Base-by-base conservation (phyloP, 2,888 invertebrate species). In the Orchesella flavescens region DNA sequence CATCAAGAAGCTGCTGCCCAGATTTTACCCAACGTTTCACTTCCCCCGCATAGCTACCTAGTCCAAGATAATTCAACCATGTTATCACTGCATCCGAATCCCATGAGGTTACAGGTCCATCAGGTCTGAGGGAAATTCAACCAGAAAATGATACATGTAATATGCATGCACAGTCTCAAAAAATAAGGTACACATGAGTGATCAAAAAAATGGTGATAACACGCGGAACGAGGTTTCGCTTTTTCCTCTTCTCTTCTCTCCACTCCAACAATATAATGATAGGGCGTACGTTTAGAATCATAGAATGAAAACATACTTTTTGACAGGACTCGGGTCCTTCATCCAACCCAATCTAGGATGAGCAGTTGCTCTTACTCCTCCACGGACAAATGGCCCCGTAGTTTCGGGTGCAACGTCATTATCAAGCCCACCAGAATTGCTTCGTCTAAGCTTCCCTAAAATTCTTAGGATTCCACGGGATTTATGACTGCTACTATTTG, bases 21-120 rank as follows among this genome's bases (percentile, higher is more conserved):
- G 93, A 93, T 86, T 94, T 94, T 0, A 97, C 93, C 96, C 97
- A 97, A 76, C 94, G 92, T 88, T 94, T 94, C 17, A 94, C 94
- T 84, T 96, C 95, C 0, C 93, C 91, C 59, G 94, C 93, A 90
- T 97, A 98, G 89, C 93, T 92, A 82, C 95, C 95, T 7, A 97
- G 91, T 0, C 94, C 95, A 75, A 94, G 91, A 89, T 93, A 93
- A 87, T 94, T 93, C 49, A 97, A 90, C 97, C 97, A 97, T 44
- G 93, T 94, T 89, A 94, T 94, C 0, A 96, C 93, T 57, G 94
- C 94, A 76, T 95, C 95, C 23, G 93, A 92, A 89, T 95, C 94
- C 94, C 97, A 95, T 86, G 95, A 93, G 0, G 93, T 92, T 88
- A 97, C 94, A 81, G 95, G 94, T 88, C 93, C 93, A 78, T 93